Evolutionary conservation across 1,140 invertebrate species (phyloP).

Genomic region (Drosophila ananassae): DNA sequence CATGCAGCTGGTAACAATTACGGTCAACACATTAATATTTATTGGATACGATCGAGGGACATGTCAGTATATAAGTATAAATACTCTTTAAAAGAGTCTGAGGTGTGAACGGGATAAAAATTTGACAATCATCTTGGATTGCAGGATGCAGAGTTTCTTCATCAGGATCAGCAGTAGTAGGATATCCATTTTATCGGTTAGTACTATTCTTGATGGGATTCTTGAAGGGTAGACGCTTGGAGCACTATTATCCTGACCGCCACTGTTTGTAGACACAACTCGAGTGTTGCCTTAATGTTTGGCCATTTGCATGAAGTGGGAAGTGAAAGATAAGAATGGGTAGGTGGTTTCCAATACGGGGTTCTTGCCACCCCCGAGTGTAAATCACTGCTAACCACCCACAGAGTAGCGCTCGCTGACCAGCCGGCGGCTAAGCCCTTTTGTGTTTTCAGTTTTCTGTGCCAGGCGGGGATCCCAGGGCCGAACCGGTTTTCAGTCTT

Average conservation of each 20-base stretch:
- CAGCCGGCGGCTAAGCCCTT: constrained; percentile 35
- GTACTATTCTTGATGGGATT: no score
- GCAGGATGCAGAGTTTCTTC: background rate
- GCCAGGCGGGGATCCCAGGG: constrained; percentile 7
- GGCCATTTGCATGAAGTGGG: constrained; percentile 62
- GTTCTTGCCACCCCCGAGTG: constrained; percentile 31
- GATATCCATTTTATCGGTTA: background rate
- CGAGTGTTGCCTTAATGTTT: constrained; percentile 62
- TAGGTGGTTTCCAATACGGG: background rate
- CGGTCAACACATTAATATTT: background rate
- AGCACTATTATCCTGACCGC: background rate
- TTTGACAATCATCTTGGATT: background rate
- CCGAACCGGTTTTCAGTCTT: constrained; percentile 41
- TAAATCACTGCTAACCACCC: constrained; percentile 46
- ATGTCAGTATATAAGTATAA: background rate
- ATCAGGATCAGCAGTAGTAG: background rate
- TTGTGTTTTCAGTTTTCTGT: constrained; percentile 17
- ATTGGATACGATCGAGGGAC: no score
- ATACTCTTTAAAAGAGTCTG: background rate
- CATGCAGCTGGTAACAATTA: constrained; percentile 48
- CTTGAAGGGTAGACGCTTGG: background rate
- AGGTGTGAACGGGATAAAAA: background rate
- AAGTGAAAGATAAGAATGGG: background rate
- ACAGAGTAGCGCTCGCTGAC: constrained; percentile 38
- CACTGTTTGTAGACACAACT: constrained; percentile 41